These are phyloP conservation scores for Semaprochilodus insignis DNA, from an alignment of 2,797 vertebrate genomes.

Conservation along the genomic window DNA sequence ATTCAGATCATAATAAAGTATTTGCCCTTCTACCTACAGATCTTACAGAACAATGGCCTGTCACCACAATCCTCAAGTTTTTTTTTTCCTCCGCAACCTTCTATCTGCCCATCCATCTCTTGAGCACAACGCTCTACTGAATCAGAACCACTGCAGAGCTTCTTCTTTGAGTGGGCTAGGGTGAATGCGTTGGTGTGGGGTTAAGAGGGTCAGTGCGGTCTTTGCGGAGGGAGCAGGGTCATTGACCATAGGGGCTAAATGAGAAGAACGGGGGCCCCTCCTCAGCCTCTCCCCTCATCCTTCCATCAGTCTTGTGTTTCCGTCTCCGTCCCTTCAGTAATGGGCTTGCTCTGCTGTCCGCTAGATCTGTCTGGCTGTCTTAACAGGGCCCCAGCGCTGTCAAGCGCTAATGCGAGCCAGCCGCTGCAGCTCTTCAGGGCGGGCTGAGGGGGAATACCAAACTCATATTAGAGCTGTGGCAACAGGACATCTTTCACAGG, in stretches of 20 bases:
- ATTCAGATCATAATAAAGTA: neutral
- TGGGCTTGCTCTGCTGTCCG: conserved; percentile 38
- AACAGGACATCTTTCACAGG: neutral
- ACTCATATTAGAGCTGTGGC: conserved; percentile 1
- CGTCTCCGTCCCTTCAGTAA: conserved; percentile 65
- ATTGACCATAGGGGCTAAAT: conserved; percentile 52
- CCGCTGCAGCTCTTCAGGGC: conserved; percentile 27
- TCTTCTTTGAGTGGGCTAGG: conserved; percentile 29
- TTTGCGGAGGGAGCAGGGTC: conserved; percentile 16
- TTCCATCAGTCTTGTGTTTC: conserved; percentile 65
- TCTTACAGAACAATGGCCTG: neutral
- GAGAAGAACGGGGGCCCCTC: conserved; percentile 45
- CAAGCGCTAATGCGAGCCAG: conserved; percentile 53
- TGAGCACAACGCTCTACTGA: conserved; percentile 46
- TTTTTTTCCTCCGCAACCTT: neutral
- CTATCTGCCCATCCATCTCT: conserved; percentile 40
- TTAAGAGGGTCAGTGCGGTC: conserved; percentile 47
- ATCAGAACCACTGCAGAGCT: conserved; percentile 37
- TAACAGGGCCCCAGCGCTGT: conserved; percentile 48
- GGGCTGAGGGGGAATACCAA: conserved; percentile 24
- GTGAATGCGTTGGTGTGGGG: conserved; percentile 34
- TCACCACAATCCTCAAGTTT: neutral
- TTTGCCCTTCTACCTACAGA: neutral
- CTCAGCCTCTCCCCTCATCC: conserved; percentile 59
- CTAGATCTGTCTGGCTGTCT: conserved; percentile 47